These are phyloP conservation scores for Alviniconcha strummeri DNA, from an alignment of 2,888 invertebrate species.

Conservation along the genomic window DNA sequence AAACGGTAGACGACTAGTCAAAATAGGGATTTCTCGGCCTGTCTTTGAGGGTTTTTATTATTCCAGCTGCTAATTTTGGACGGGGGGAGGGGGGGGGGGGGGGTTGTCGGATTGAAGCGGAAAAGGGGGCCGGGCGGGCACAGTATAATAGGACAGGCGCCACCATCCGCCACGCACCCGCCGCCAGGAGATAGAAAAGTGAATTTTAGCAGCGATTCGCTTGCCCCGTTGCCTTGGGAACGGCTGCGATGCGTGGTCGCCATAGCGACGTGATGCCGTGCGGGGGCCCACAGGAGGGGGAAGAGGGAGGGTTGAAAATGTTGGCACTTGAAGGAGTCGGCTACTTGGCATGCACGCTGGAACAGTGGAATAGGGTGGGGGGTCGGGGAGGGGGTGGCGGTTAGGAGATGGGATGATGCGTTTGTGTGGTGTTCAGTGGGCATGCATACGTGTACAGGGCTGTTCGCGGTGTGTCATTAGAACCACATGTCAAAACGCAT, in stretches of 20 bases:
- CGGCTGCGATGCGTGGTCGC: constrained; percentile 23
- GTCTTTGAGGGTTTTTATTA: too few relatives aligned
- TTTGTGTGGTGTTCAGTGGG: neutral
- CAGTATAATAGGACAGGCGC: neutral
- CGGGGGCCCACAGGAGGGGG: neutral
- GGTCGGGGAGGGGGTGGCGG: neutral
- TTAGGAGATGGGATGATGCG: neutral
- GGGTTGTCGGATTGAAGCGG: neutral
- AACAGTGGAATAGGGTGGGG: neutral
- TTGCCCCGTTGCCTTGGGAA: constrained; percentile 30
- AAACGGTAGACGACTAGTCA: too few relatives aligned
- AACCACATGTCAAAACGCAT: neutral
- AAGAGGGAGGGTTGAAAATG: constrained; percentile 1
- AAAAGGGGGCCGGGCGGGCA: neutral
- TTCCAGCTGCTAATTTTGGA: neutral
- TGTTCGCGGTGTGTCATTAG: neutral
- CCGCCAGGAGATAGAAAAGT: constrained; percentile 25
- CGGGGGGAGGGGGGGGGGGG: neutral
- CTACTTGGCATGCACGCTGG: constrained; percentile 18
- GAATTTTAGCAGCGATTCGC: constrained; percentile 23
- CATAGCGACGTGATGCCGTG: constrained; percentile 31
- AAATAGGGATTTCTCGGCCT: too few relatives aligned
- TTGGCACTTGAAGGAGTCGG: constrained; percentile 10
- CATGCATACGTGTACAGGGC: neutral
- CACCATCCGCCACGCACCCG: neutral